phyloP scores from a whole-genome alignment of 2,113 vertebrate genomes.

The Synodontis membranacea region DNA sequence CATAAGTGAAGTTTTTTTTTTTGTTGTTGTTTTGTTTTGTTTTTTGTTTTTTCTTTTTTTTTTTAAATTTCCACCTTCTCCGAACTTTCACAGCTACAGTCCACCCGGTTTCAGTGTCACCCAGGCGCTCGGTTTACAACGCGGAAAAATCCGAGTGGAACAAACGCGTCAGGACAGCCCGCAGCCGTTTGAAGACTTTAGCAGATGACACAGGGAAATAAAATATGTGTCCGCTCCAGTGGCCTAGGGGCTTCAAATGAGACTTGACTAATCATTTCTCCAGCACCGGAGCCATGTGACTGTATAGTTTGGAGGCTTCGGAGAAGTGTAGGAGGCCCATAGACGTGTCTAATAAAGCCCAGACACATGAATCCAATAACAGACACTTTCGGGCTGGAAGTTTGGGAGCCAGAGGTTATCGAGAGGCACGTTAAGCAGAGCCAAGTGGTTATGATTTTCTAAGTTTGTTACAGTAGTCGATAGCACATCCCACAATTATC shows the following conservation, averaged over 20 bases:
- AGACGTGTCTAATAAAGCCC: constrained; percentile 17
- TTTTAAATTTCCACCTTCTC: constrained; percentile 50
- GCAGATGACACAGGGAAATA: constrained; percentile 69
- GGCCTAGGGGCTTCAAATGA: constrained; percentile 51
- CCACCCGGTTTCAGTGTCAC: constrained; percentile 49
- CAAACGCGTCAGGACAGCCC: constrained; percentile 53
- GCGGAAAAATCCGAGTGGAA: constrained; percentile 56
- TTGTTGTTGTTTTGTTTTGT: no score
- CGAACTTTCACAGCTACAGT: constrained; percentile 59
- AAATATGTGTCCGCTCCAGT: constrained; percentile 62
- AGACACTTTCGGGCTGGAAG: constrained; percentile 19
- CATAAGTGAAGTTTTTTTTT: neutral
- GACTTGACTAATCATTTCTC: constrained; percentile 59
- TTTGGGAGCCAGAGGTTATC: constrained; percentile 19
- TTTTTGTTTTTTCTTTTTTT: no score
- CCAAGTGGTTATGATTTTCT: neutral
- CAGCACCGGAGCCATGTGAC: constrained; percentile 49
- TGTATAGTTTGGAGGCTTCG: constrained; percentile 17
- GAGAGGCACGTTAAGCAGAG: neutral
- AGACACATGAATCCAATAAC: constrained; percentile 31
- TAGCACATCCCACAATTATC: neutral
- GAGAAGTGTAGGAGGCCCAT: neutral
- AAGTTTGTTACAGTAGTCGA: neutral
- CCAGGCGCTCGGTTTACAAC: constrained; percentile 57
- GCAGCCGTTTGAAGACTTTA: constrained; percentile 64